A percentile compares a stretch with the other conserved stretches of the same genome.
Conservation (phyloP, 2,113 vertebrate species). For the Carettochelys insculpta region DNA sequence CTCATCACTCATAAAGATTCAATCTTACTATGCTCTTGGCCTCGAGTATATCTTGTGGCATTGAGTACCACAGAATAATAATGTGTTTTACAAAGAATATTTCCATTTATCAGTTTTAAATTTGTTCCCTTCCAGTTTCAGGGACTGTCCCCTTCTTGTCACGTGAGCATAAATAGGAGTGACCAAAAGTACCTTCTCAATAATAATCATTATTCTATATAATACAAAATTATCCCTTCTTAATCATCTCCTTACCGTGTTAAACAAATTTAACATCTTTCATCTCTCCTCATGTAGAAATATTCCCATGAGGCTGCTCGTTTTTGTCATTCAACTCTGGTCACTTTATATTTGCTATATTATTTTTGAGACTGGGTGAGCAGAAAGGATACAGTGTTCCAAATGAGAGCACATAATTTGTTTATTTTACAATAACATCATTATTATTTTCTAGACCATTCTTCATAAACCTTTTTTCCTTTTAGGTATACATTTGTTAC, state of each 20-base stretch:
- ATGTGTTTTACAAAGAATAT: fast-evolving
- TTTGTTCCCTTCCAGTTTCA: neutral
- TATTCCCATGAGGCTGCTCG: neutral
- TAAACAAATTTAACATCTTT: neutral
- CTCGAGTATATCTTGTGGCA: neutral
- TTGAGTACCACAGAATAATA: neutral
- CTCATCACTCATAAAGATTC: neutral
- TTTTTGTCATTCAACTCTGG: neutral
- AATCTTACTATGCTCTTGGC: neutral
- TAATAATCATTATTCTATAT: neutral
- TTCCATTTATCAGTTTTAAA: neutral
- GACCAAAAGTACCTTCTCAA: neutral
- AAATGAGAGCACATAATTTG: neutral
- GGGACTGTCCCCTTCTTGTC: neutral
- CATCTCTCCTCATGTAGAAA: neutral
- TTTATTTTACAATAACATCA: neutral
- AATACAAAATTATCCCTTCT: neutral
- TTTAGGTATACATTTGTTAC: neutral
- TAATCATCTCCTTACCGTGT: neutral
- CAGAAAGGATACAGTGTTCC: neutral
- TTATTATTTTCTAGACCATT: neutral
- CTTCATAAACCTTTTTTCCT: neutral
- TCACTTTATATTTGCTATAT: neutral
- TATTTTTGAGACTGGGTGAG: neutral
- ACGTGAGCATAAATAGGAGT: neutral